These are phyloP conservation scores for Chaetura pelagica DNA, from an alignment of 2,113 vertebrate genomes.

Conservation along the genomic window DNA sequence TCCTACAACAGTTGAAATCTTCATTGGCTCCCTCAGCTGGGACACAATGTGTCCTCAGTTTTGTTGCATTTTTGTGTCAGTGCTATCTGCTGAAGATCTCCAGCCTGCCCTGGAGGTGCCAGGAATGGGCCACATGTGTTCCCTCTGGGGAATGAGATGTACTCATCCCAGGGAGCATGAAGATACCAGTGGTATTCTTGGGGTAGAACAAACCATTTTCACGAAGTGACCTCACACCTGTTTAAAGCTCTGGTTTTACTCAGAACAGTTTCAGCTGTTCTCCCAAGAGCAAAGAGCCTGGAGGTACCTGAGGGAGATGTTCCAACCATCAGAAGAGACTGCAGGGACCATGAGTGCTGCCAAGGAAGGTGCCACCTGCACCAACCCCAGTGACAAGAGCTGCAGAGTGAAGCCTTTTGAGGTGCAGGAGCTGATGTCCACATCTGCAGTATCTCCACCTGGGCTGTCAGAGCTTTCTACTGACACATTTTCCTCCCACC, in stretches of 20 bases:
- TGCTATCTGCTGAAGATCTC: not conserved
- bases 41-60: rapidly evolving
- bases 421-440: not conserved
- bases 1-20: not conserved
- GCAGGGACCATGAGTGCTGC: not conserved
- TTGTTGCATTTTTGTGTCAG: not conserved
- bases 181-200: not conserved
- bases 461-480: not conserved
- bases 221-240: not conserved
- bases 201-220: not conserved
- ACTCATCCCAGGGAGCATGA: not conserved
- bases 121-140: not conserved
- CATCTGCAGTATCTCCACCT: not conserved
- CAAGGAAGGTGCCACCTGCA: not conserved
- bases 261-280: not conserved
- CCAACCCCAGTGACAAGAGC: not conserved
- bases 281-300: not conserved
- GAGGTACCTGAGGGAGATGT: not conserved
- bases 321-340: not conserved
- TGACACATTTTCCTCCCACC: no score
- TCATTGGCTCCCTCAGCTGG: not conserved
- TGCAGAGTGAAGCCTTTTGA: not conserved
- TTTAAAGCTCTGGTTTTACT: not conserved
- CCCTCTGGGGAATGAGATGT: rapidly evolving
- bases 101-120: not conserved